Evolutionary conservation across 1,140 invertebrate species (phyloP).

Genomic region (Cataglyphis hispanica): DNA sequence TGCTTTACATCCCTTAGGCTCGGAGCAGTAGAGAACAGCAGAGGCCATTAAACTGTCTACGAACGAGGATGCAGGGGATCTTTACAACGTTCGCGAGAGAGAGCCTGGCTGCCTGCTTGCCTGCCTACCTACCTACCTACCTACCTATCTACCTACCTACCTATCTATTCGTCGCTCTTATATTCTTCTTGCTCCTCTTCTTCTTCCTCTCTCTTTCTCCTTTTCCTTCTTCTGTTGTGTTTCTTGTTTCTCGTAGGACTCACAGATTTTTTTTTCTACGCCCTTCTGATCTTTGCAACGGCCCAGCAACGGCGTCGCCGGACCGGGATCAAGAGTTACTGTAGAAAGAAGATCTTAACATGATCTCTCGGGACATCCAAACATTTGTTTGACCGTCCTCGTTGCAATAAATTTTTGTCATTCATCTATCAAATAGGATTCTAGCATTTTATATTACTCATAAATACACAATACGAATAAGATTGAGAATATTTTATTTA

Average conservation of each 20-base stretch:
- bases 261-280: slow-evolving; percentile 70
- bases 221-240: slow-evolving; percentile 62
- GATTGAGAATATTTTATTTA: too few relatives aligned
- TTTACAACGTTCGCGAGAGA: slow-evolving; percentile 76
- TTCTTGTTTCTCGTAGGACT: slow-evolving; percentile 72
- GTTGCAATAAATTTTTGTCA: background rate
- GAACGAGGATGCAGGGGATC: slow-evolving; percentile 76
- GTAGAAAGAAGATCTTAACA: slow-evolving; percentile 30
- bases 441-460: background rate
- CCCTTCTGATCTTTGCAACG: slow-evolving; percentile 75
- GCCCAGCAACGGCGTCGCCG: slow-evolving; percentile 75
- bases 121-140: too few relatives aligned
- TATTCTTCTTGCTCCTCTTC: slow-evolving; percentile 67
- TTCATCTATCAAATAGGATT: background rate
- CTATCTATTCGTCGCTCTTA: slow-evolving; percentile 73
- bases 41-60: slow-evolving; percentile 84
- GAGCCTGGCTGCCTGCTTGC: slow-evolving; percentile 43
- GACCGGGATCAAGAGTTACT: slow-evolving; percentile 51
- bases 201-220: slow-evolving; percentile 62
- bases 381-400: background rate
- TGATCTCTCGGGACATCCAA: slow-evolving; percentile 16
- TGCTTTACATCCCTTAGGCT: slow-evolving; percentile 79
- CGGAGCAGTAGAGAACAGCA: slow-evolving; percentile 68
- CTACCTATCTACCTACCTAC: too few relatives aligned
- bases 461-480: too few relatives aligned